These are phyloP conservation scores for Xiphophorus birchmanni DNA, from an alignment of 2,797 vertebrate species.

Conservation along the genomic window DNA sequence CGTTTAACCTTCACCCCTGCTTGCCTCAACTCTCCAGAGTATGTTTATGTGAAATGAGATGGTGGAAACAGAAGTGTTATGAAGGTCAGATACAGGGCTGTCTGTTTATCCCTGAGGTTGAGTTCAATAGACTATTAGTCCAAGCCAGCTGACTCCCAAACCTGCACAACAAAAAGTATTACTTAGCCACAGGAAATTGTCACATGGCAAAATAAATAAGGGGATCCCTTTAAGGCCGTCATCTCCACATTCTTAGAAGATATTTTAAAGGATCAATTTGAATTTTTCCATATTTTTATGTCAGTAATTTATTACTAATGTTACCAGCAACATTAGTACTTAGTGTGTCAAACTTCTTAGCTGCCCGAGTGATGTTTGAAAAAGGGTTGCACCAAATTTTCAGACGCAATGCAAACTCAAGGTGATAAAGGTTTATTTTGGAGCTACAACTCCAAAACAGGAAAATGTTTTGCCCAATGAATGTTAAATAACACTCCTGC, in stretches of 20 bases:
- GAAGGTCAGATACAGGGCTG: slow-evolving; percentile 25
- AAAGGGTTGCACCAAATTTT: background rate
- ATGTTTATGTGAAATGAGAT: slow-evolving; percentile 23
- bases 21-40: background rate
- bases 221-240: background rate
- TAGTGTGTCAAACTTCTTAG: background rate
- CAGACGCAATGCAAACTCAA: background rate
- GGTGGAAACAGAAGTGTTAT: slow-evolving; percentile 41
- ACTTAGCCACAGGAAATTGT: background rate
- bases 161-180: background rate
- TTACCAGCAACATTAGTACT: no score
- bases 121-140: slow-evolving; percentile 58
- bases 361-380: background rate
- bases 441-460: background rate
- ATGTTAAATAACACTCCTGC: slow-evolving; percentile 12
- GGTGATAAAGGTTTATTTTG: background rate
- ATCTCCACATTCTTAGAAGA: background rate
- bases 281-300: no score
- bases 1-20: slow-evolving; percentile 29
- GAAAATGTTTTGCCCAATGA: background rate
- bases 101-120: slow-evolving; percentile 36
- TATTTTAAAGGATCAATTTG: background rate
- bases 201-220: background rate
- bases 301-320: background rate
- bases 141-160: slow-evolving; percentile 55